These are phyloP conservation scores for Amphiprion clarkii DNA, from an alignment of 2,797 vertebrate species.

Conservation along the genomic window DNA sequence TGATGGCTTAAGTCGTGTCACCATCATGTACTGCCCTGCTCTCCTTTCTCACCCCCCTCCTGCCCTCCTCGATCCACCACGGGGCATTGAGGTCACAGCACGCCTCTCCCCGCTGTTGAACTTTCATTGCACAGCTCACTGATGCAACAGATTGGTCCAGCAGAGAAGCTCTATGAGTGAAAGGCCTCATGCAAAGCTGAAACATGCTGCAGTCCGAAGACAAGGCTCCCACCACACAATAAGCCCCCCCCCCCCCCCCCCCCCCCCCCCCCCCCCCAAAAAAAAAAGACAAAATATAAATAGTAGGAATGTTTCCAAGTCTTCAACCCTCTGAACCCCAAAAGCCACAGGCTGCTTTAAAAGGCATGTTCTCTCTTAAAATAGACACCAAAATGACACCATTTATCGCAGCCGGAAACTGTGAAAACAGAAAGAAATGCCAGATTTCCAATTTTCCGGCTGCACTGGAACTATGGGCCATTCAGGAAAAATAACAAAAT, in stretches of 20 bases:
- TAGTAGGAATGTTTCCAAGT: slow-evolving; percentile 29
- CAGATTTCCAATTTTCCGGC: too few species aligned
- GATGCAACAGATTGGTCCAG: slow-evolving; percentile 73
- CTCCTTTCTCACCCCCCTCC: slow-evolving; percentile 16
- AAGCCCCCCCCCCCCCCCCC: background rate
- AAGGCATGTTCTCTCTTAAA: too few species aligned
- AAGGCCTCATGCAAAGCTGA: slow-evolving; percentile 52
- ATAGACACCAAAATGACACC: too few species aligned
- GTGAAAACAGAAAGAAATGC: too few species aligned
- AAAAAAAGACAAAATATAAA: background rate
- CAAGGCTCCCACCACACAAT: slow-evolving; percentile 33
- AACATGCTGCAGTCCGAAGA: slow-evolving; percentile 44
- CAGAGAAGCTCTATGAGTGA: slow-evolving; percentile 52
- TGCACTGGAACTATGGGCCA: too few species aligned
- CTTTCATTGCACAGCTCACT: slow-evolving; percentile 69
- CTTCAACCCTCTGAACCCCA: background rate
- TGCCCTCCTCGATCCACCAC: background rate
- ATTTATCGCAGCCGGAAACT: too few species aligned
- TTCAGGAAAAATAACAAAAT: too few species aligned
- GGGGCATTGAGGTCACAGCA: slow-evolving; percentile 54
- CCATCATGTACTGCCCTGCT: slow-evolving; percentile 26
- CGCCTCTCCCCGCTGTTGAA: slow-evolving; percentile 53
- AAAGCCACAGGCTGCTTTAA: too few species aligned
- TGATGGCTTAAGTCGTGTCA: slow-evolving; percentile 20
- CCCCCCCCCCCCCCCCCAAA: too few species aligned